These are phyloP conservation scores for Leucania comma DNA, from an alignment of 2,888 invertebrate species.

Conservation along the genomic window DNA sequence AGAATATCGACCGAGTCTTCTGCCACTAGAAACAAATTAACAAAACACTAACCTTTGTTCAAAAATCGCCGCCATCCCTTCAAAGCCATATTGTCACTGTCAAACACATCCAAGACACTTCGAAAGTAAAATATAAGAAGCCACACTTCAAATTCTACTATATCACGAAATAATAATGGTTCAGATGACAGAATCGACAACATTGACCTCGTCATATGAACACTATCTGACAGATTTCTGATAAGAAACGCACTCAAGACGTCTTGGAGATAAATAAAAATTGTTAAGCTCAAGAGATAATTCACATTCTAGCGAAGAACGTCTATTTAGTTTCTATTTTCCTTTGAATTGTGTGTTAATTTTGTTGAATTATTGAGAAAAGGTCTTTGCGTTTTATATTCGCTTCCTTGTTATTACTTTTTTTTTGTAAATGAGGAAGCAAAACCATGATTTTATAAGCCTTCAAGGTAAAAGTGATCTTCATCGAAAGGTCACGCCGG, in stretches of 20 bases:
- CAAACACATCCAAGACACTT: neutral
- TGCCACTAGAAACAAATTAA: neutral
- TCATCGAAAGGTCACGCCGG: too few species aligned
- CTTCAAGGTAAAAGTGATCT: neutral
- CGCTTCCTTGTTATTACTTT: neutral
- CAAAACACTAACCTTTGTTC: slow-evolving; percentile 77
- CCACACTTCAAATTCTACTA: slow-evolving; percentile 24
- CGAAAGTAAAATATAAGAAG: neutral
- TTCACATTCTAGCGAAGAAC: neutral
- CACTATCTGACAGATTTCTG: slow-evolving; percentile 50
- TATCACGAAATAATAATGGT: slow-evolving; percentile 20
- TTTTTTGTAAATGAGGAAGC: neutral
- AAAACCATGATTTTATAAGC: neutral
- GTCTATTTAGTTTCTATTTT: neutral
- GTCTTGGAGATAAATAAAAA: slow-evolving; percentile 63
- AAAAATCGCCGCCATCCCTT: slow-evolving; percentile 82
- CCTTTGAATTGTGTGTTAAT: slow-evolving; percentile 2
- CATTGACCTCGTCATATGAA: slow-evolving; percentile 19
- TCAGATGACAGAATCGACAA: slow-evolving; percentile 47
- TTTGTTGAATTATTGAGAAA: neutral
- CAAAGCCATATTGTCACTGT: slow-evolving; percentile 73
- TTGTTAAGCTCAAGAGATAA: slow-evolving; percentile 19
- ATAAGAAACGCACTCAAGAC: slow-evolving; percentile 56
- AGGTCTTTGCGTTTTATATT: neutral
- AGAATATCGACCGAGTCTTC: neutral